Evolutionary conservation across 2,888 invertebrate species (phyloP).

Genomic region (Papilio gigon): DNA sequence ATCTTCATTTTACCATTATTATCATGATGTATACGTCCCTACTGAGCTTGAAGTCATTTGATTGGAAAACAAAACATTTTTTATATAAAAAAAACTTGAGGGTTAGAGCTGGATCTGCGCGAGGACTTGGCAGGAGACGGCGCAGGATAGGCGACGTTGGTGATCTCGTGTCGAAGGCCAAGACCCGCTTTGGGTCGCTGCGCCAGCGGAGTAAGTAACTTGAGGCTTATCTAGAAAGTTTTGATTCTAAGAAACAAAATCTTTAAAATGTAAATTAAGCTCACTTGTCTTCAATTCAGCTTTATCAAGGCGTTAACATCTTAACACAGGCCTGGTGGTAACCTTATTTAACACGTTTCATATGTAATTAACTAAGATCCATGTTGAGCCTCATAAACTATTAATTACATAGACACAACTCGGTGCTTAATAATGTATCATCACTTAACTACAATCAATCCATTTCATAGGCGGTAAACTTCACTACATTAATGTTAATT

Average conservation of each 20-base stretch:
- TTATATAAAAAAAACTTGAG: no score
- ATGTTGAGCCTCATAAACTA: conserved; percentile 9
- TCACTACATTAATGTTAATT: neutral
- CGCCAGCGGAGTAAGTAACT: no score
- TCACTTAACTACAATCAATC: conserved; percentile 12
- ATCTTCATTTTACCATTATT: neutral
- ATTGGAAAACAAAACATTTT: no score
- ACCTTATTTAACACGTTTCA: neutral
- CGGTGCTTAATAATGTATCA: neutral
- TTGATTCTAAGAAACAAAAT: neutral
- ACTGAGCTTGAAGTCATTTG: no score
- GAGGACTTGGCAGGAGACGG: no score
- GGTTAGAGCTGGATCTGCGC: no score
- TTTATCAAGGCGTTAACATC: neutral
- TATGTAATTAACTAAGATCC: conserved; percentile 2
- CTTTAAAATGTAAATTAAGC: neutral
- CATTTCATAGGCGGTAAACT: neutral
- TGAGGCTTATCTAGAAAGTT: neutral
- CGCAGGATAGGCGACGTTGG: no score
- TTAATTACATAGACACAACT: conserved; percentile 7
- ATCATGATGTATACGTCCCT: no score
- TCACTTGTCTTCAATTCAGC: neutral
- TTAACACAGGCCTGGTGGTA: conserved; percentile 3
- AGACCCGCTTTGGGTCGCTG: no score
- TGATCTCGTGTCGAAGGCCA: no score